A percentile compares a stretch with the other conserved stretches of the same genome.
Conservation (phyloP, 2,888 invertebrate genomes). For the Nomada fucata region DNA sequence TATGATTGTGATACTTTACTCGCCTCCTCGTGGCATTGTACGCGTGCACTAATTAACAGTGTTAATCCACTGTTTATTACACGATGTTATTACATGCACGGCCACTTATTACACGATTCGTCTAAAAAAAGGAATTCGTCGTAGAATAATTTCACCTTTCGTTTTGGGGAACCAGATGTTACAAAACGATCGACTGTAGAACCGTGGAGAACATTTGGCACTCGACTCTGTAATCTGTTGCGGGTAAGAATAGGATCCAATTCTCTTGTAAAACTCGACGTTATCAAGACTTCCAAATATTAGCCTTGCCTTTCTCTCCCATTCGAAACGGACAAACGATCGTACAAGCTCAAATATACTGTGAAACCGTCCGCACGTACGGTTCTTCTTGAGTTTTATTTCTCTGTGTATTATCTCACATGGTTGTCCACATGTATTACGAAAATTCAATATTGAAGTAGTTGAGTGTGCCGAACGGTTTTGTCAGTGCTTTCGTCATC, state of each 20-base stretch:
- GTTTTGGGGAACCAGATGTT: background rate
- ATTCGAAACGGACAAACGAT: conserved; percentile 11
- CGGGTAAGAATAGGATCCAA: too few relatives aligned
- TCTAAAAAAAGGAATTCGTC: too few relatives aligned
- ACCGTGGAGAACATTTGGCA: too few relatives aligned
- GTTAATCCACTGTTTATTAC: background rate
- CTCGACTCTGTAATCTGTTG: too few relatives aligned
- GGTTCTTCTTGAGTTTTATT: conserved; percentile 26
- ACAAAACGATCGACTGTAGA: too few relatives aligned
- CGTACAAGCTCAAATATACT: conserved; percentile 41
- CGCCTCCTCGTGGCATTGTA: conserved; percentile 23
- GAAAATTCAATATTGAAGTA: conserved; percentile 57
- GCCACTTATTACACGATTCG: too few relatives aligned
- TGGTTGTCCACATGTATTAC: conserved; percentile 50
- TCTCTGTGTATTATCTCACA: conserved; percentile 44
- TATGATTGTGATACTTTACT: conserved; percentile 10
- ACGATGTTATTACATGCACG: too few relatives aligned
- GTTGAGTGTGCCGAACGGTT: conserved; percentile 23
- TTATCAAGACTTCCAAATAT: conserved; percentile 23
- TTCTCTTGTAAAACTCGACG: background rate
- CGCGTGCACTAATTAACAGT: background rate
- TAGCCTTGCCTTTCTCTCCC: conserved; percentile 35
- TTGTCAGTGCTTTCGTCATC: conserved; percentile 8
- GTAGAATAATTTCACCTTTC: background rate
- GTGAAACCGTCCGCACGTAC: conserved; percentile 15